Conservation (phyloP, 1,140 invertebrate genomes). For the Drosophila rhopaloa region DNA sequence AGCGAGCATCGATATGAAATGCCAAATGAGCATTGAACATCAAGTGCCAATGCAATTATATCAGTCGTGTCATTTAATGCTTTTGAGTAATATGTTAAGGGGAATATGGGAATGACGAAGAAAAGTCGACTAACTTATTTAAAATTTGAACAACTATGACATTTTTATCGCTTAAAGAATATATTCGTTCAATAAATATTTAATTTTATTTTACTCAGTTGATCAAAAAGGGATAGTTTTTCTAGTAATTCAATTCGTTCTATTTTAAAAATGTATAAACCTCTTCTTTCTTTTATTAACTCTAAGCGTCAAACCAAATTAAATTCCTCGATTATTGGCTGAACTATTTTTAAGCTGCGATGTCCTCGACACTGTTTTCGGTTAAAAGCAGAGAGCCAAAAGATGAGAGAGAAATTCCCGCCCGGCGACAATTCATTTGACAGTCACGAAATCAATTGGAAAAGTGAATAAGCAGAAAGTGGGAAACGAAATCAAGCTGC, state of each 20-base stretch:
- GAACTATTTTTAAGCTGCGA: conserved; percentile 44
- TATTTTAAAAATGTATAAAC: neutral
- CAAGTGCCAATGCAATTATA: conserved; percentile 46
- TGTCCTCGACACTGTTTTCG: conserved; percentile 66
- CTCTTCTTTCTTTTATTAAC: neutral
- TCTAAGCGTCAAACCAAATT: neutral
- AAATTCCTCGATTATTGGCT: conserved; percentile 6
- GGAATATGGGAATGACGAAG: neutral
- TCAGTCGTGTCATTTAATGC: neutral
- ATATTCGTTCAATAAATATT: neutral
- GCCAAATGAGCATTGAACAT: conserved; percentile 37
- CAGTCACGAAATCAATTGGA: conserved; percentile 70
- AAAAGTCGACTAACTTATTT: neutral
- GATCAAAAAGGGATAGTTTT: neutral
- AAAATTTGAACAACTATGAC: neutral
- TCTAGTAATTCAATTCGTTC: neutral
- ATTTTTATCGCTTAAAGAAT: neutral
- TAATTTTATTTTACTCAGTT: neutral
- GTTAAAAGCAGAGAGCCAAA: neutral
- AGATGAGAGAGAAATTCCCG: conserved; percentile 1
- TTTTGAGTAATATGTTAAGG: neutral
- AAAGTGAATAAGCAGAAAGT: conserved; percentile 59
- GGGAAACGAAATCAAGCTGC: conserved; percentile 60
- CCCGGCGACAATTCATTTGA: conserved; percentile 47
- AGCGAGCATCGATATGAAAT: conserved; percentile 22